Evolutionary conservation across 2,888 invertebrate genomes (phyloP).

Genomic region (Sclerodermus sp.): DNA sequence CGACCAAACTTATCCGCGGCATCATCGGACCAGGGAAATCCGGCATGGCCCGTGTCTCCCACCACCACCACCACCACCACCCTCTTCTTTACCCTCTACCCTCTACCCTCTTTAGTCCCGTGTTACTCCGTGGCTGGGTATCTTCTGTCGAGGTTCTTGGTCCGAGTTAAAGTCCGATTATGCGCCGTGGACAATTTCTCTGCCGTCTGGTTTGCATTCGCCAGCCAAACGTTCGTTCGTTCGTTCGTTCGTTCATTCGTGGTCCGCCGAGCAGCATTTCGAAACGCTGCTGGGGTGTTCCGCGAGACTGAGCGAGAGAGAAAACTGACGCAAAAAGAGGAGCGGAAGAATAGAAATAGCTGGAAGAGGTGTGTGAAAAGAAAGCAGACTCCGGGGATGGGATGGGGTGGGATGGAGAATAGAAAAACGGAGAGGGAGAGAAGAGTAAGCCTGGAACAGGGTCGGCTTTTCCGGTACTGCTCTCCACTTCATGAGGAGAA

Average conservation of each 20-base stretch:
- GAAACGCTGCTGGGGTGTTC: constrained; percentile 12
- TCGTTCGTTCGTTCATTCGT: constrained; percentile 27
- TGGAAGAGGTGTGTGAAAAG: too few species aligned
- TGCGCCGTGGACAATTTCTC: constrained; percentile 36
- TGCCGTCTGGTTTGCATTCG: constrained; percentile 40
- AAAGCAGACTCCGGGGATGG: too few species aligned
- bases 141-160: constrained; percentile 33
- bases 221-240: constrained; percentile 30
- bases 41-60: not conserved
- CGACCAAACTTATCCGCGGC: not conserved
- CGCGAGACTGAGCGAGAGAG: not conserved
- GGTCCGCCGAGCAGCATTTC: constrained; percentile 37
- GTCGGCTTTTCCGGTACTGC: too few species aligned
- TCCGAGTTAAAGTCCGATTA: constrained; percentile 42
- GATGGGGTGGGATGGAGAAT: too few species aligned
- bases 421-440: not conserved
- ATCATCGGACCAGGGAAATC: not conserved
- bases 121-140: constrained; percentile 16
- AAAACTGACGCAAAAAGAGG: not conserved
- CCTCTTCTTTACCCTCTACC: not conserved
- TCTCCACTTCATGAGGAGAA: not conserved
- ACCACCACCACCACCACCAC: constrained; percentile 1
- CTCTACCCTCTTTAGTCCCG: too few species aligned
- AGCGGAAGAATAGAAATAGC: not conserved
- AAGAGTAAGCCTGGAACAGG: not conserved